Evolutionary conservation across 2,113 vertebrate genomes (phyloP).

Genomic region (Pyxicephalus adspersus): DNA sequence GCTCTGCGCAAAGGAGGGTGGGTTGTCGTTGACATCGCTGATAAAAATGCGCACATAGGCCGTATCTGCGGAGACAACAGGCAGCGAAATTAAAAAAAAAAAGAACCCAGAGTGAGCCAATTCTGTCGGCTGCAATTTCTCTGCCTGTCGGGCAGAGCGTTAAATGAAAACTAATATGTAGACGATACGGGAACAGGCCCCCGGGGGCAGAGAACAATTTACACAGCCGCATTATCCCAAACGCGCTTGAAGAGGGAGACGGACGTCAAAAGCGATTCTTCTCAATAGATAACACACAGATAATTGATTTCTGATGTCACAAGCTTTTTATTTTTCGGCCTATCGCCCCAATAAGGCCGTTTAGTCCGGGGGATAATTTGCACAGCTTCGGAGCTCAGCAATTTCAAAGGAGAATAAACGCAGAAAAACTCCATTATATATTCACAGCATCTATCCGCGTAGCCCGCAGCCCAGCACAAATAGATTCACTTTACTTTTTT

Average conservation of each 20-base stretch:
- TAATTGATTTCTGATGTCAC: conserved; percentile 69
- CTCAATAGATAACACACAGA: conserved; percentile 70
- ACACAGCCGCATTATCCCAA: conserved; percentile 62
- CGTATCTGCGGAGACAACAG: conserved; percentile 74
- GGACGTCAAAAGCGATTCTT: conserved; percentile 70
- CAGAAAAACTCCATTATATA: conserved; percentile 6
- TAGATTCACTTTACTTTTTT: conserved; percentile 12
- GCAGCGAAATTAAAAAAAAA: conserved; percentile 60
- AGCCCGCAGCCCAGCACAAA: conserved; percentile 15
- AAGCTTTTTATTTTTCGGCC: conserved; percentile 55
- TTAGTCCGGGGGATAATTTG: conserved; percentile 29
- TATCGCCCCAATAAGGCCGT: conserved; percentile 46
- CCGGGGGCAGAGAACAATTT: conserved; percentile 64
- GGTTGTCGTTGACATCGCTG: conserved; percentile 90
- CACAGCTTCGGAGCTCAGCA: background rate
- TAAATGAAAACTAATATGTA: conserved; percentile 71
- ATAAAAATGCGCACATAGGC: conserved; percentile 79
- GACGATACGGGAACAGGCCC: conserved; percentile 66
- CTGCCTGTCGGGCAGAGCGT: conserved; percentile 61
- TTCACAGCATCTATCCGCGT: conserved; percentile 33
- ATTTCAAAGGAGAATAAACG: background rate
- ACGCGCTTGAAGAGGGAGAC: conserved; percentile 69
- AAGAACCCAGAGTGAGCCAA: conserved; percentile 64
- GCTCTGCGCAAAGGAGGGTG: conserved; percentile 76
- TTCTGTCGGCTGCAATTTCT: conserved; percentile 72